Conservation (phyloP, 2,888 invertebrate genomes). For the Apodemia mormo region DNA sequence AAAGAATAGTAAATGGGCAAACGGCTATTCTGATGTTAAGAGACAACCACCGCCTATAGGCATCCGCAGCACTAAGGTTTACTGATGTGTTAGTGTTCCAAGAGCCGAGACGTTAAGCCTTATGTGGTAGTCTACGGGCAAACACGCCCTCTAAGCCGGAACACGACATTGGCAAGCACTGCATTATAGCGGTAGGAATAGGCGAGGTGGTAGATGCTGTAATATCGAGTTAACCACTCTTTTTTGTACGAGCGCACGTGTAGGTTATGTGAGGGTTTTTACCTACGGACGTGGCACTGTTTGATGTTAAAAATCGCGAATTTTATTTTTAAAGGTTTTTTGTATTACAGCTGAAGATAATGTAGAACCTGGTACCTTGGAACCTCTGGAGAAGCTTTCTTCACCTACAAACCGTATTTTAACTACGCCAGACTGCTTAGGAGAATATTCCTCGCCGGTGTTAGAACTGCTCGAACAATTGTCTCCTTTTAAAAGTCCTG, state of each 20-base stretch:
- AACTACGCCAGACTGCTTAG: not conserved
- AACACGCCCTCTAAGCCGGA: too few species aligned
- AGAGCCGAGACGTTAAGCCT: too few species aligned
- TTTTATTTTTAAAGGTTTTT: constrained; percentile 1
- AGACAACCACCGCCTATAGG: not conserved
- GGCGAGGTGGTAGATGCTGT: not conserved
- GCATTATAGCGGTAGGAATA: not conserved
- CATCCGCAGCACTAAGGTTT: not conserved
- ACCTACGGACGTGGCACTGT: not conserved
- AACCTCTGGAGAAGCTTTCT: not conserved
- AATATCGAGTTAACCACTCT: not conserved
- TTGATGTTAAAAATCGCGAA: not conserved
- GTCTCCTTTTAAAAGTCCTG: constrained; percentile 5
- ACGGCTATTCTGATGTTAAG: not conserved
- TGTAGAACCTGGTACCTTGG: not conserved
- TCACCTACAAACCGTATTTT: not conserved
- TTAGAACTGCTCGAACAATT: constrained; percentile 2
- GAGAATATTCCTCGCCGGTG: not conserved
- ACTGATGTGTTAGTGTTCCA: not conserved
- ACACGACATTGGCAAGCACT: too few species aligned
- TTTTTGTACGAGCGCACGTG: not conserved
- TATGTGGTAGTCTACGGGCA: too few species aligned
- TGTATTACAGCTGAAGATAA: constrained; percentile 1
- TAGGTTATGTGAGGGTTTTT: not conserved
- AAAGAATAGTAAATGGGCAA: not conserved